Conservation (phyloP, 2,797 vertebrate genomes). For the Prionace glauca region DNA sequence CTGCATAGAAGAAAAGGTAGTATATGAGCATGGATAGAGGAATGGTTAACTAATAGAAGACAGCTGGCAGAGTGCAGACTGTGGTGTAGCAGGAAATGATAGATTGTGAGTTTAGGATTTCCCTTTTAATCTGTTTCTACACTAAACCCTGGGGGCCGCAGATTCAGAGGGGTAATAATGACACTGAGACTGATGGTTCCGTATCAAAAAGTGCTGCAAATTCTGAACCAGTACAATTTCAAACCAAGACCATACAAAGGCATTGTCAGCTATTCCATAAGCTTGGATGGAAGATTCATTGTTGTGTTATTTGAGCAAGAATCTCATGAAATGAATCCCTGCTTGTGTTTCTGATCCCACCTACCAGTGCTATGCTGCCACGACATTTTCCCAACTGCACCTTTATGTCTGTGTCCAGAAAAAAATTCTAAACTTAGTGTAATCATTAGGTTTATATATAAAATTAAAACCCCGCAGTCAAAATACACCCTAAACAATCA, state of each 20-base stretch:
- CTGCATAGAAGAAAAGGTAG: too few relatives aligned
- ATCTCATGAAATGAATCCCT: neutral
- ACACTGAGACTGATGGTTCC: too few relatives aligned
- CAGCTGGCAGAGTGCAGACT: too few relatives aligned
- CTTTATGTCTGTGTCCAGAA: neutral
- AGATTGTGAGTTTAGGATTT: too few relatives aligned
- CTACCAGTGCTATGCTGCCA: neutral
- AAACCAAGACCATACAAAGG: neutral
- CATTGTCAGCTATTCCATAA: neutral
- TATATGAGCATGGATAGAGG: too few relatives aligned
- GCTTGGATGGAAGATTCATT: neutral
- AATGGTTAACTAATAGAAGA: too few relatives aligned
- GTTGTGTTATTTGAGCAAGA: neutral
- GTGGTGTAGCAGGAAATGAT: too few relatives aligned
- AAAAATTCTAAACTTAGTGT: neutral
- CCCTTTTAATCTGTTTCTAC: too few relatives aligned
- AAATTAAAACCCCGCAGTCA: neutral
- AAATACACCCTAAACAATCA: neutral
- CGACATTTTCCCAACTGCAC: neutral
- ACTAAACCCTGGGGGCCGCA: too few relatives aligned
- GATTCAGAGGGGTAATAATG: too few relatives aligned
- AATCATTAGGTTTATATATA: neutral
- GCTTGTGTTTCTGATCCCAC: neutral
- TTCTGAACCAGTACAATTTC: too few relatives aligned
- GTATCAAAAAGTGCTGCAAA: too few relatives aligned